Conservation (phyloP, 2,797 vertebrate genomes). For the Muraenolepis orangiensis region DNA sequence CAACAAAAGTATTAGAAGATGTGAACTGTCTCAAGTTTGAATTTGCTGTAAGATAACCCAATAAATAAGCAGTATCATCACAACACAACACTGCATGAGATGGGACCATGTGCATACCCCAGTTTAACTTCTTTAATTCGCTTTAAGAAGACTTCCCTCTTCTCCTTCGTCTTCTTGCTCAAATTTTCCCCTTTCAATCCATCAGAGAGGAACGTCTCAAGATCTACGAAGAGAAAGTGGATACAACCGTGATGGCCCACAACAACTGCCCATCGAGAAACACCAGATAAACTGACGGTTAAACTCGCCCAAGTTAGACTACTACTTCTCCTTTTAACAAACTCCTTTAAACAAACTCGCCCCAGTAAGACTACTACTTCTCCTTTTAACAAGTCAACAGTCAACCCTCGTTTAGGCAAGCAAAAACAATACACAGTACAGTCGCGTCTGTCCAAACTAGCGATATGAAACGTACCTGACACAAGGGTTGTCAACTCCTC, state of each 20-base stretch:
- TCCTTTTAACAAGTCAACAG: not conserved
- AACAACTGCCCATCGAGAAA: no score
- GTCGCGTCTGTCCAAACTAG: not conserved
- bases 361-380: not conserved
- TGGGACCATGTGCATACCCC: conserved; percentile 65
- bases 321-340: not conserved
- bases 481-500: conserved; percentile 73
- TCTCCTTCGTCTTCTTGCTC: conserved; percentile 92
- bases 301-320: not conserved
- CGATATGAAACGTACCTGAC: conserved; percentile 61
- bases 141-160: conserved; percentile 82
- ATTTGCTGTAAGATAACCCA: not conserved
- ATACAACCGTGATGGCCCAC: no score
- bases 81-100: not conserved
- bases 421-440: not conserved
- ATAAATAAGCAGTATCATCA: not conserved
- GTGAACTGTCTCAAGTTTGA: not conserved
- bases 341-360: not conserved
- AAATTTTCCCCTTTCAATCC: conserved; percentile 86
- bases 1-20: not conserved
- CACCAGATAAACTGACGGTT: no score
- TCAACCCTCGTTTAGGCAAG: not conserved
- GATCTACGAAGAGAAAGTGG: conserved; percentile 67
- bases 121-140: conserved; percentile 86
- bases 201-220: conserved; percentile 84